A percentile compares a stretch with the other conserved stretches of the same genome.
Conservation (phyloP, 2,113 vertebrate genomes). For the Xyliphius kryptos region DNA sequence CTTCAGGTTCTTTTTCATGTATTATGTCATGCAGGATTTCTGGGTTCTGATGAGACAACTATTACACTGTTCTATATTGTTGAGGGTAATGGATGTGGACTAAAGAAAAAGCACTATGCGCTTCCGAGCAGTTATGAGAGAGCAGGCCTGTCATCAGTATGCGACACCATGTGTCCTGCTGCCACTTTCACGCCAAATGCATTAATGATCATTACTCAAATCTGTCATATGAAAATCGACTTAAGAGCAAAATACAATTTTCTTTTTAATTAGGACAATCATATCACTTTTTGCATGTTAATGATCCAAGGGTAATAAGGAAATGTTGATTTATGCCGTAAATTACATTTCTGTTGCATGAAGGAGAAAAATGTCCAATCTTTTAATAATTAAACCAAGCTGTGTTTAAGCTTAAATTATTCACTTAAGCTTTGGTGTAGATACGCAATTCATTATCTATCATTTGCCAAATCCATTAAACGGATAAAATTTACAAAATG, state of each 20-base stretch:
- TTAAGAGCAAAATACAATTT: conserved; percentile 32
- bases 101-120: background rate
- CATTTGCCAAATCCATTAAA: no score
- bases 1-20: conserved; percentile 44
- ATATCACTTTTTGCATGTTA: conserved; percentile 42
- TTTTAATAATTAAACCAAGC: background rate
- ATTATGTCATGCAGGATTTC: conserved; percentile 42
- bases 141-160: conserved; percentile 38
- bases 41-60: conserved; percentile 30
- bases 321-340: conserved; percentile 1
- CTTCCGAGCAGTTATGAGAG: conserved; percentile 7
- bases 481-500: no score
- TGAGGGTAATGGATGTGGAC: conserved; percentile 29
- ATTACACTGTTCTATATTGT: conserved; percentile 38
- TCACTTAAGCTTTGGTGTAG: no score
- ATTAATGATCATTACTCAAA: conserved; percentile 50
- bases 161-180: conserved; percentile 37
- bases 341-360: conserved; percentile 13
- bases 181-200: conserved; percentile 38
- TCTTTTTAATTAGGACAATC: conserved; percentile 52
- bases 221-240: conserved; percentile 52
- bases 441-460: no score
- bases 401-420: background rate
- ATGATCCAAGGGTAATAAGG: conserved; percentile 19
- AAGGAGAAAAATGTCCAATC: conserved; percentile 1